Conservation (phyloP, 2,113 vertebrate genomes). For the Thamnophis sirtalis region DNA sequence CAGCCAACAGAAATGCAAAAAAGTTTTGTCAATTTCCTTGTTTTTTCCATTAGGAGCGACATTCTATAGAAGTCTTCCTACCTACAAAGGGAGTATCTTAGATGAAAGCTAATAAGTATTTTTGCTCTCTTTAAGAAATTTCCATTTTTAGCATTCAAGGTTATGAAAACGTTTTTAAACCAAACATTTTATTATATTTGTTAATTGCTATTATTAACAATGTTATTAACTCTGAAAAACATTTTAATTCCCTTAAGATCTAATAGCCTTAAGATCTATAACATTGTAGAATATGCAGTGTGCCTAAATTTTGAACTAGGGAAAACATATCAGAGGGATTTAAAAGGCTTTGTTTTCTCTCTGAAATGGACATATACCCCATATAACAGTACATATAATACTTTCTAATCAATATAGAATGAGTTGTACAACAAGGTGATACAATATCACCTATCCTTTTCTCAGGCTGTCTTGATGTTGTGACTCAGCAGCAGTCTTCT, state of each 20-base stretch:
- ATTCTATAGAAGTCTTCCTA: background rate
- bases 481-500: too few species aligned
- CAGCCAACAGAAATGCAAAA: conserved; percentile 21
- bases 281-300: background rate
- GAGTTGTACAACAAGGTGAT: too few species aligned
- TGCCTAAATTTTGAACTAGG: background rate
- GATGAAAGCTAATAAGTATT: background rate
- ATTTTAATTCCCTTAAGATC: too few species aligned
- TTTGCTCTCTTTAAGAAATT: too few species aligned
- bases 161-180: background rate
- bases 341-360: too few species aligned
- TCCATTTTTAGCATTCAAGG: too few species aligned
- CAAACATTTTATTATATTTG: background rate
- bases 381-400: too few species aligned
- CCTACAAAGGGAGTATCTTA: background rate
- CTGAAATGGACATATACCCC: too few species aligned
- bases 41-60: background rate
- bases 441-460: too few species aligned
- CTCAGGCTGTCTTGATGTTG: too few species aligned
- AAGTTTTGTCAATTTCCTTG: background rate
- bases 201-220: background rate
- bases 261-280: background rate
- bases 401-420: too few species aligned
- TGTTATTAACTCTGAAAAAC: background rate
- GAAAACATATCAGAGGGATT: too few species aligned